phyloP scores from a whole-genome alignment of 1,140 invertebrate species.

The Cydia strobilella region DNA sequence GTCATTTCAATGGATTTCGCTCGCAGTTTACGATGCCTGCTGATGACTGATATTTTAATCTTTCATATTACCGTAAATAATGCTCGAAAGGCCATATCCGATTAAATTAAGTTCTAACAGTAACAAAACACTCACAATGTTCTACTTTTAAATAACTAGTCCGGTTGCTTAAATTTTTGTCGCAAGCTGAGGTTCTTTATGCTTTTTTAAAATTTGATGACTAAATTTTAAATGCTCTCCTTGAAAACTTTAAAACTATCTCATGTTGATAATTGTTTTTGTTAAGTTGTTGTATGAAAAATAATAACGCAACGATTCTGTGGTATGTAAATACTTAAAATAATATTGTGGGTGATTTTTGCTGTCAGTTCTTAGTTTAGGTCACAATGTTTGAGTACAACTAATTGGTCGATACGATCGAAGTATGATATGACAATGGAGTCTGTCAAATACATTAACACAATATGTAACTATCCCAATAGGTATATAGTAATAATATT shows the following conservation, averaged over 20 bases:
- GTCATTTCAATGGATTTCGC: too few species aligned
- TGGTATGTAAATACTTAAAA: background rate
- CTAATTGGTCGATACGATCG: constrained; percentile 27
- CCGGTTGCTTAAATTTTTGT: background rate
- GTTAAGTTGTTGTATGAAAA: background rate
- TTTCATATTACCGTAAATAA: background rate
- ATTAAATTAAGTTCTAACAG: background rate
- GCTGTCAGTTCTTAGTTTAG: background rate
- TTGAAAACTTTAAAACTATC: too few species aligned
- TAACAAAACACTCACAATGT: background rate
- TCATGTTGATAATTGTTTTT: background rate
- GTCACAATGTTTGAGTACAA: constrained; percentile 21
- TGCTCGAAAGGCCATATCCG: background rate
- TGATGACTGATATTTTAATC: constrained; percentile 17
- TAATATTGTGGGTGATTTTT: background rate
- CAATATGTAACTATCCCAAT: background rate
- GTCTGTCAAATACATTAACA: background rate
- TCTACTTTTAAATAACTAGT: background rate
- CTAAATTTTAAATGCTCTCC: too few species aligned
- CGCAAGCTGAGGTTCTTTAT: background rate
- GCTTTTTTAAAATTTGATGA: too few species aligned
- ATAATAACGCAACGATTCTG: background rate
- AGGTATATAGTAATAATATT: too few species aligned
- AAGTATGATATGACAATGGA: constrained; percentile 2
- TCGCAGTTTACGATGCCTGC: too few species aligned